These are phyloP conservation scores for Epizoanthus ramosus DNA, from an alignment of 92 coral and sea anemone species.

Conservation along the genomic window DNA sequence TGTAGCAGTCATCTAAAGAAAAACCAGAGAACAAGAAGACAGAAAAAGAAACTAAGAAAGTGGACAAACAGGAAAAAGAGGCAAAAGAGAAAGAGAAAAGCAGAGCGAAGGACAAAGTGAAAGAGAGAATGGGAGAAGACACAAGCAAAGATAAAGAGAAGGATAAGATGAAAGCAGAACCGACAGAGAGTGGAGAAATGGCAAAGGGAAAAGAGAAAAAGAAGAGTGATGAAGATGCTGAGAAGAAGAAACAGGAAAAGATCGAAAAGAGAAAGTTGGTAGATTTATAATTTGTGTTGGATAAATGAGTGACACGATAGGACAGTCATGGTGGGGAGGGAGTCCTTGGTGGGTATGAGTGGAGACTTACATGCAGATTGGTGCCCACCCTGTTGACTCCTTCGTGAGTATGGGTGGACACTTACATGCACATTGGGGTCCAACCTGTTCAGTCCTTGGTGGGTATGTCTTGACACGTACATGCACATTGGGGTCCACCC, in stretches of 20 bases:
- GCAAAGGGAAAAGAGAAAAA: constrained; percentile 57
- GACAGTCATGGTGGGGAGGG: too few relatives aligned
- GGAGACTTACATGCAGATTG: too few relatives aligned
- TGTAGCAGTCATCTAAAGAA: constrained; percentile 38
- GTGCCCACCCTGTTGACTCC: too few relatives aligned
- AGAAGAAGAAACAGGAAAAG: constrained; percentile 80
- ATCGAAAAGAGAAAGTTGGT: constrained; percentile 84
- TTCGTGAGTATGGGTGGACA: too few relatives aligned
- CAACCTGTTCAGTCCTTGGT: too few relatives aligned
- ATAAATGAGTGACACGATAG: neutral
- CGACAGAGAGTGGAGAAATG: neutral
- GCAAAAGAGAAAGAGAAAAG: constrained; percentile 33
- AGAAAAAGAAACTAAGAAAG: constrained; percentile 27
- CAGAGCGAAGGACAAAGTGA: constrained; percentile 37
- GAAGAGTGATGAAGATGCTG: constrained; percentile 82
- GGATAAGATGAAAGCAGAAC: constrained; percentile 1
- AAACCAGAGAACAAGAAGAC: constrained; percentile 31
- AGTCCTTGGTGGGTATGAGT: too few relatives aligned
- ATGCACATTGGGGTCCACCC: too few relatives aligned
- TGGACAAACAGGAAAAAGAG: constrained; percentile 39
- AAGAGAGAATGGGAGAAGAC: constrained; percentile 23
- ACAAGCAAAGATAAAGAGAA: constrained; percentile 35
- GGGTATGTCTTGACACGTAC: too few relatives aligned
- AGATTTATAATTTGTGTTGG: neutral
- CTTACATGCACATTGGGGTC: too few relatives aligned